Conservation (phyloP, 2,797 vertebrate genomes). For the Astyanax mexicanus region DNA sequence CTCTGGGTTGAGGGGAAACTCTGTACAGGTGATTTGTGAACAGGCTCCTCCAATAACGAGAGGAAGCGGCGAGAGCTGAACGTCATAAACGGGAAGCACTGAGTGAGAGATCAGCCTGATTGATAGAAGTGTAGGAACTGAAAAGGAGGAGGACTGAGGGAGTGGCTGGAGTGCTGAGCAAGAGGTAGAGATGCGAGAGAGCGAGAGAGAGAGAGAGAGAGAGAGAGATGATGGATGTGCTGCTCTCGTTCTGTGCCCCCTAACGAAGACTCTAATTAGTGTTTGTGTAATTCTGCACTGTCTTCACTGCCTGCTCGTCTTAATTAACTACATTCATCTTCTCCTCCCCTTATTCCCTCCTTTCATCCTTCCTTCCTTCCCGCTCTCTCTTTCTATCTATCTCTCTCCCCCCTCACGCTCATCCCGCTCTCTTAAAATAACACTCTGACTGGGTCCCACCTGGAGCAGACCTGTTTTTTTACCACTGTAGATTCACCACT, state of each 20-base stretch:
- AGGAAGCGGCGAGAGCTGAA: neutral
- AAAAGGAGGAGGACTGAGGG: constrained; percentile 43
- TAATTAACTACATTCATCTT: constrained; percentile 90
- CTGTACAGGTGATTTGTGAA: too few species aligned
- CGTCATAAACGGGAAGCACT: constrained; percentile 14
- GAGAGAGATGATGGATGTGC: constrained; percentile 76
- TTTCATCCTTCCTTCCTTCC: constrained; percentile 61
- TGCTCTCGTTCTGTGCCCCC: constrained; percentile 82
- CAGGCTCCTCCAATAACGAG: neutral
- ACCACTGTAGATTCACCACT: constrained; percentile 50
- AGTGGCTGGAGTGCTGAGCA: constrained; percentile 57
- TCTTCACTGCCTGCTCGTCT: constrained; percentile 86
- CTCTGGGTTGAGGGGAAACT: too few species aligned
- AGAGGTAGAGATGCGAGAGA: constrained; percentile 2
- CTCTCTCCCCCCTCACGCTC: constrained; percentile 71
- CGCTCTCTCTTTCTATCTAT: constrained; percentile 56
- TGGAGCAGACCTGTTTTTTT: constrained; percentile 83
- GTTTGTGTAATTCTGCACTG: constrained; percentile 89
- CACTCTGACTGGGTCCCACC: constrained; percentile 80
- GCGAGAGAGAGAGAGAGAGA: constrained; percentile 36
- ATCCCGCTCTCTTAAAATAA: constrained; percentile 83
- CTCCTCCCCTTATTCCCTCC: constrained; percentile 70
- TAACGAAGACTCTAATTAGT: constrained; percentile 88
- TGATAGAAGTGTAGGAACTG: neutral
- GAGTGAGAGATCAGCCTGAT: constrained; percentile 19